Conservation (phyloP, 2,888 invertebrate species). For the Ariolimax columbianus region DNA sequence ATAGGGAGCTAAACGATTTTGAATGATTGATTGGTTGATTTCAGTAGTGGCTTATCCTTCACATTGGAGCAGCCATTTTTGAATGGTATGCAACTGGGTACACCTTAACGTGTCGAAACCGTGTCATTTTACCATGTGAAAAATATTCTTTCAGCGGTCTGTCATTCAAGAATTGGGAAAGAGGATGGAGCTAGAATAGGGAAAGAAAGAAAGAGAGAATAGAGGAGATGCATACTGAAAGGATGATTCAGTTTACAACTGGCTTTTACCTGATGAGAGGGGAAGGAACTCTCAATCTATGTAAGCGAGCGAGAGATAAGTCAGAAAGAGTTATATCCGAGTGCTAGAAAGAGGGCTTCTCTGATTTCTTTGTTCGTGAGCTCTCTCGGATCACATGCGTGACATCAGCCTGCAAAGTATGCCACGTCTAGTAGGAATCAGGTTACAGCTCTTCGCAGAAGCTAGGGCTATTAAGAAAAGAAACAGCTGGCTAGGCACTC, state of each 20-base stretch:
- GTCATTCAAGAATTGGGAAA: too few relatives aligned
- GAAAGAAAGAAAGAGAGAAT: background rate
- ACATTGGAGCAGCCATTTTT: too few relatives aligned
- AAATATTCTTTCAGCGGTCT: too few relatives aligned
- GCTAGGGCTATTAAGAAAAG: slow-evolving; percentile 15
- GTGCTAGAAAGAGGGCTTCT: slow-evolving; percentile 39
- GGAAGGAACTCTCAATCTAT: background rate
- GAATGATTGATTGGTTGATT: too few relatives aligned
- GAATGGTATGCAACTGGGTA: too few relatives aligned
- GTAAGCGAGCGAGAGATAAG: background rate
- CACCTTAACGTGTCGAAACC: too few relatives aligned
- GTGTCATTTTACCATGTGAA: too few relatives aligned
- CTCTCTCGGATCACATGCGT: slow-evolving; percentile 26
- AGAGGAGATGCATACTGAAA: background rate
- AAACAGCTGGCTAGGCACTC: slow-evolving; percentile 39
- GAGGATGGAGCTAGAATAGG: background rate
- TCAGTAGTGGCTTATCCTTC: too few relatives aligned
- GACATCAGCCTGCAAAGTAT: slow-evolving; percentile 44
- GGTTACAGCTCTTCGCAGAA: slow-evolving; percentile 6
- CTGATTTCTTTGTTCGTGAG: slow-evolving; percentile 47
- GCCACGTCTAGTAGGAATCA: slow-evolving; percentile 41
- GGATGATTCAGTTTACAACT: background rate
- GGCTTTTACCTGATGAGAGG: slow-evolving; percentile 2
- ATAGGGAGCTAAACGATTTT: too few relatives aligned
- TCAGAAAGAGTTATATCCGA: slow-evolving; percentile 12